Evolutionary conservation across 1,140 invertebrate species (phyloP).

Genomic region (Pachypeltis micranthus): DNA sequence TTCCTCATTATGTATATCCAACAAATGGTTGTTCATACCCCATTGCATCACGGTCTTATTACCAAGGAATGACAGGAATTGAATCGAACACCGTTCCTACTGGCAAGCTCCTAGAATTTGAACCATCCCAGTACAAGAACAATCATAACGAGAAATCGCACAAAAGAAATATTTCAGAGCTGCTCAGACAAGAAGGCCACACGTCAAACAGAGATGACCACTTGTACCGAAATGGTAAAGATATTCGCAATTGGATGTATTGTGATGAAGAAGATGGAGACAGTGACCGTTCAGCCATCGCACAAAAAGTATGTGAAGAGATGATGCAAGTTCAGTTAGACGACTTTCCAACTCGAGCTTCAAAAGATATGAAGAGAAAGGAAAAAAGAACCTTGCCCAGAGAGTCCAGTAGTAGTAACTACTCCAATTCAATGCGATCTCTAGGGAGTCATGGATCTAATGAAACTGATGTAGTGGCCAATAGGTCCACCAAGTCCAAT

Average conservation of each 20-base stretch:
- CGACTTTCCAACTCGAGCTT: not conserved
- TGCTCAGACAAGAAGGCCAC: not conserved
- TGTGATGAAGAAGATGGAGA: conserved; percentile 1
- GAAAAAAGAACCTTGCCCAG: not conserved
- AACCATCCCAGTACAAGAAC: conserved; percentile 29
- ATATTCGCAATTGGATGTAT: not conserved
- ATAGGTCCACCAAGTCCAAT: too few species aligned
- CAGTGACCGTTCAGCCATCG: not conserved
- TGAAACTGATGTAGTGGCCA: too few species aligned
- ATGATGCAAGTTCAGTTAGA: not conserved
- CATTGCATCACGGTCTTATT: not conserved
- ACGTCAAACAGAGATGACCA: not conserved
- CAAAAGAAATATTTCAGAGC: not conserved
- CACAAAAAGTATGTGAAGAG: not conserved
- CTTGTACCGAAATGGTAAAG: not conserved
- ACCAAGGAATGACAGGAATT: conserved; percentile 16
- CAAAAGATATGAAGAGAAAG: not conserved
- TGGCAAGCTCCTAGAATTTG: conserved; percentile 56
- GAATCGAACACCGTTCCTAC: conserved; percentile 38
- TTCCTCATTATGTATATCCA: conserved; percentile 15
- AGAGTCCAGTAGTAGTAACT: too few species aligned
- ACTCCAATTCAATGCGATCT: too few species aligned
- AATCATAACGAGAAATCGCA: not conserved
- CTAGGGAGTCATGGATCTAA: too few species aligned
- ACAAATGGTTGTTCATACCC: not conserved